Percentiles rank a stretch among this genome's conserved stretches.
Conservation (phyloP, 2,113 vertebrate genomes). For the Catharus bicknelli region DNA sequence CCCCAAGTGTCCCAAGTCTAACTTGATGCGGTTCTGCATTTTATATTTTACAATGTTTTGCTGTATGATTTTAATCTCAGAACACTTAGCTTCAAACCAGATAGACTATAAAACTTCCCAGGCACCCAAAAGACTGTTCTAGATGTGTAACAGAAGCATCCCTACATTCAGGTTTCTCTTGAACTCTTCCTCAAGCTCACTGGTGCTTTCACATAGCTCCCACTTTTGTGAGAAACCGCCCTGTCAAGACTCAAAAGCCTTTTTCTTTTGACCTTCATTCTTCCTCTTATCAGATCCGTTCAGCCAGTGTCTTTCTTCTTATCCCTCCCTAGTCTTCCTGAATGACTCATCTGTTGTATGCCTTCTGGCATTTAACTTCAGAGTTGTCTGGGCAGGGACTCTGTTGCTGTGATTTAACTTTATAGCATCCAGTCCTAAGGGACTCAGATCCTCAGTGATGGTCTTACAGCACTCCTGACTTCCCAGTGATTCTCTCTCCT, state of each 20-base stretch:
- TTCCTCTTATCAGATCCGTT: not conserved
- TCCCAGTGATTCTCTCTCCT: not conserved
- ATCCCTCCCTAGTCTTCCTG: not conserved
- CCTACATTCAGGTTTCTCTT: not conserved
- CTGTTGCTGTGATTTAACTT: slow-evolving; percentile 12
- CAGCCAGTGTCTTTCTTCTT: not conserved
- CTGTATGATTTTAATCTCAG: not conserved
- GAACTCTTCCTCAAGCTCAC: not conserved
- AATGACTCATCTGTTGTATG: slow-evolving; percentile 10
- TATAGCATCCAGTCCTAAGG: not conserved
- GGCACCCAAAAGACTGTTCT: not conserved
- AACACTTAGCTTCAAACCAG: not conserved
- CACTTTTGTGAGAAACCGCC: accelerated
- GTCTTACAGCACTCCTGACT: not conserved
- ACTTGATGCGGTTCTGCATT: not conserved
- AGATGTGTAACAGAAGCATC: not conserved
- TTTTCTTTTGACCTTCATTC: not conserved
- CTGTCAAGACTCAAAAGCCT: not conserved
- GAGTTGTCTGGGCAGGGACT: not conserved
- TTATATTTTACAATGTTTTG: not conserved
- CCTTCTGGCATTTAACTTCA: not conserved
- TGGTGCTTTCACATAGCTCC: not conserved
- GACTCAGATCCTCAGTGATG: not conserved
- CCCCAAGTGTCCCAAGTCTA: not conserved
- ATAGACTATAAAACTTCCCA: not conserved